Evolutionary conservation across 2,888 invertebrate species (phyloP), one percentile per base, ranked within the genome.

Genomic region (Drosophila cognata): DNA sequence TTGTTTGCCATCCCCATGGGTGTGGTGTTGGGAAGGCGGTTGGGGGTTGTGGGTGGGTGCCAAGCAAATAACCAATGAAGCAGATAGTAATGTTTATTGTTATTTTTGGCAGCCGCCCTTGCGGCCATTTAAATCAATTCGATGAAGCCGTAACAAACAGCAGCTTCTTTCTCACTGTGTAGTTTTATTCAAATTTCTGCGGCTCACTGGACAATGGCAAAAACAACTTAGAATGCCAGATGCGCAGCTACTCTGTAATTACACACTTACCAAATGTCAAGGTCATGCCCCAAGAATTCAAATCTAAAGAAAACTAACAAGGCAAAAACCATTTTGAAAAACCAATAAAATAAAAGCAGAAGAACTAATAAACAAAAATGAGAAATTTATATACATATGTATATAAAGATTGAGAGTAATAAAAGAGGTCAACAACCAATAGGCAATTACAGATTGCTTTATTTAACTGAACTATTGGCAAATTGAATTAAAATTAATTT

Each of bases 31-130:
- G 8, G 21, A 16, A 4, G 21, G 0, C 0, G 7, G 3, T 33
- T 3, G 21, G 6, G 7, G 1, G 3, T 21, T 21, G 21, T 21
- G 3, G 4, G 4, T 2, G 46, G 21, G 25, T 25, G 16, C 16
- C 16, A 75, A 75, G 77, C 82, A 88, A 88, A 88, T 79, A 87
- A 80, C 87, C 89, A 89, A 88, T 88, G 87, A 81, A 87, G 89
- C 87, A 88, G 88, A 88, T 88, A 89, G 87, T 79, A 84, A 84
- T 88, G 87, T 88, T 88, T 88, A 88, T 88, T 88, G 87, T 88
- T 88, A 88, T 87, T 82, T 84, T 76, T 77, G 75, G 63, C 70
- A 53, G 65, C 63, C 65, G 70, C 62, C 77, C 78, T 69, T 63
- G 69, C 71, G 84, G 89, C 78, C 74, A 89, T 84, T 89, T 79